Conservation (phyloP, 1,140 invertebrate species). For the Bombus superbus region DNA sequence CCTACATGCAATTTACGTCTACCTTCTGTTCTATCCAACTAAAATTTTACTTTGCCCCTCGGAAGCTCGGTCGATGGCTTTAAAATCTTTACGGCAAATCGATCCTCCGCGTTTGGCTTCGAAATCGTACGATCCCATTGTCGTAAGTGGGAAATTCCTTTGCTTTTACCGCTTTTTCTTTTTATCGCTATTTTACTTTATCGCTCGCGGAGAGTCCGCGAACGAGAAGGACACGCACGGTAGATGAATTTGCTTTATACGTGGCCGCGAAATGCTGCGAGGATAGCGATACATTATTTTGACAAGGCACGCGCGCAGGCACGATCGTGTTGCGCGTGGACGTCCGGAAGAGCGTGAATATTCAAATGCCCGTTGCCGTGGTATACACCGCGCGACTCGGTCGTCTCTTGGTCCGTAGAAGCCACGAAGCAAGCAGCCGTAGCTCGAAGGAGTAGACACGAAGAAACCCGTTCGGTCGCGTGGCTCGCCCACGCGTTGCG, state of each 20-base stretch:
- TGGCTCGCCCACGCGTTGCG: slow-evolving; percentile 75
- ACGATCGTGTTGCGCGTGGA: slow-evolving; percentile 29
- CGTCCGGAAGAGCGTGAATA: slow-evolving; percentile 52
- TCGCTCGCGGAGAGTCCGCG: no score
- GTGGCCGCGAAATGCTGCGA: no score
- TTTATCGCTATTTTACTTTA: no score
- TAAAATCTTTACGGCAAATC: not conserved
- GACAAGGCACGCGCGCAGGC: slow-evolving; percentile 38
- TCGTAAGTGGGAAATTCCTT: not conserved
- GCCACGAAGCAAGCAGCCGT: slow-evolving; percentile 51
- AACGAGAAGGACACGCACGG: no score
- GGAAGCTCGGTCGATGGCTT: not conserved
- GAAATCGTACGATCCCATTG: not conserved
- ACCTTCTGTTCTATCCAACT: not conserved
- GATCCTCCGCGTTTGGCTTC: not conserved
- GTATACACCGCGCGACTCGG: slow-evolving; percentile 1
- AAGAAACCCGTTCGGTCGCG: slow-evolving; percentile 77
- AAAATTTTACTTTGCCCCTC: not conserved
- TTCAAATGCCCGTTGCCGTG: slow-evolving; percentile 45
- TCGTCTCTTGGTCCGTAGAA: slow-evolving; percentile 56
- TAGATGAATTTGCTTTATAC: not conserved
- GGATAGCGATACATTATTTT: slow-evolving; percentile 39
- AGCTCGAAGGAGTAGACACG: slow-evolving; percentile 45
- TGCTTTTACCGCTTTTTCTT: not conserved
- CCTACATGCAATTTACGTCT: not conserved